Conservation (phyloP, 2,888 invertebrate species). For the Pollenia angustigena region DNA sequence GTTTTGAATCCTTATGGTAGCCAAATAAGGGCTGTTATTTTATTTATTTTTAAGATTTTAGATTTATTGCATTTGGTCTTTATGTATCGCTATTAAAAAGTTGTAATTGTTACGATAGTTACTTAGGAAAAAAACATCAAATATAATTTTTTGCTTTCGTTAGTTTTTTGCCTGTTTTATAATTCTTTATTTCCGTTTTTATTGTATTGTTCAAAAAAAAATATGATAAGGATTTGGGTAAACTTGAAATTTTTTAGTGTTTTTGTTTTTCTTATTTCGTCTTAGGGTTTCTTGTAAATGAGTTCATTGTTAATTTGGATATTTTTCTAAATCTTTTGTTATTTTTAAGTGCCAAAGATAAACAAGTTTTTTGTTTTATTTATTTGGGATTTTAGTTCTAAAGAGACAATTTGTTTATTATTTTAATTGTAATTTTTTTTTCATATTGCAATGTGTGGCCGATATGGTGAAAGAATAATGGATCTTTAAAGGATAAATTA, state of each 20-base stretch:
- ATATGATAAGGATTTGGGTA: conserved; percentile 48
- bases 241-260: conserved; percentile 48
- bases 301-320: conserved; percentile 31
- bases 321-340: conserved; percentile 35
- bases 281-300: conserved; percentile 18
- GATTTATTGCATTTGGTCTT: neutral
- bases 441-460: conserved; percentile 40
- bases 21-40: conserved; percentile 34
- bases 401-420: conserved; percentile 39
- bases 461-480: conserved; percentile 31
- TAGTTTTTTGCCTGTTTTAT: conserved; percentile 19
- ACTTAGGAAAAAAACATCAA: conserved; percentile 16
- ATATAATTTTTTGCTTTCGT: conserved; percentile 58
- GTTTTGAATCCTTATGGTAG: conserved; percentile 7
- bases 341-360: conserved; percentile 56
- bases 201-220: conserved; percentile 37
- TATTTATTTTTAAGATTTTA: conserved; percentile 50
- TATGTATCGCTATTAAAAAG: conserved; percentile 24
- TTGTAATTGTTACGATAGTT: conserved; percentile 32
- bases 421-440: neutral
- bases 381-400: neutral
- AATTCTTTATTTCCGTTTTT: conserved; percentile 49
- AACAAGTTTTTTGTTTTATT: conserved; percentile 45
- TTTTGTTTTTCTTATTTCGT: conserved; percentile 5
- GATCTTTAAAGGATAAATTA: neutral